Conservation (phyloP, 1,140 invertebrate species). For the Drosophila ananassae region DNA sequence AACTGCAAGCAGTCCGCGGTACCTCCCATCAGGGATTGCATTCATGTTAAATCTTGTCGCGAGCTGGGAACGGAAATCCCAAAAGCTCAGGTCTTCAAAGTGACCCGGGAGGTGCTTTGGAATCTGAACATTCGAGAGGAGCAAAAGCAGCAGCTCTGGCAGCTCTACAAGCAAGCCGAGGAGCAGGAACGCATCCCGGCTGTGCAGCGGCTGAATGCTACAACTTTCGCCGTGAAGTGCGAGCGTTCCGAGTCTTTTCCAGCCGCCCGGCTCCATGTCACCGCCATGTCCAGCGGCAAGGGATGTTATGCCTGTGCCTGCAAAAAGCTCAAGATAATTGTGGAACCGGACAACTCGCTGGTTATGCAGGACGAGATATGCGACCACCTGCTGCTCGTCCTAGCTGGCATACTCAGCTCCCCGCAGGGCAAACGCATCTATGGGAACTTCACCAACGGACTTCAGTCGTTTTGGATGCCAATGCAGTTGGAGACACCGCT, state of each 20-base stretch:
- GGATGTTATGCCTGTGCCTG: slow-evolving; percentile 67
- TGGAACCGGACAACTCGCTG: slow-evolving; percentile 78
- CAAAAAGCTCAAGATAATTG: slow-evolving; percentile 76
- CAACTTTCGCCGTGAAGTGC: slow-evolving; percentile 75
- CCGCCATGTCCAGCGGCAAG: slow-evolving; percentile 61
- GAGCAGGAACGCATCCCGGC: slow-evolving; percentile 65
- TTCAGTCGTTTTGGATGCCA: slow-evolving; percentile 78
- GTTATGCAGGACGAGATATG: slow-evolving; percentile 83
- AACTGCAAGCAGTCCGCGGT: slow-evolving; percentile 44
- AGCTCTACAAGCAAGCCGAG: slow-evolving; percentile 56
- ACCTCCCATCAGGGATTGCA: slow-evolving; percentile 36
- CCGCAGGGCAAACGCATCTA: slow-evolving; percentile 68
- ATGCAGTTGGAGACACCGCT: slow-evolving; percentile 62
- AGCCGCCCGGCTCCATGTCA: slow-evolving; percentile 70
- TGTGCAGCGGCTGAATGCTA: slow-evolving; percentile 67
- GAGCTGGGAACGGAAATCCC: slow-evolving; percentile 36
- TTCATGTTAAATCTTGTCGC: slow-evolving; percentile 69
- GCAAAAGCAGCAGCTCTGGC: slow-evolving; percentile 74
- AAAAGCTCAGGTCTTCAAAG: slow-evolving; percentile 52
- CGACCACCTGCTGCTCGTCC: slow-evolving; percentile 72
- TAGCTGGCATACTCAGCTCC: slow-evolving; percentile 72
- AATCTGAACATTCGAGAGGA: slow-evolving; percentile 70
- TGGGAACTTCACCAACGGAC: slow-evolving; percentile 61
- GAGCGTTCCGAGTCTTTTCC: slow-evolving; percentile 66
- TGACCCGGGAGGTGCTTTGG: slow-evolving; percentile 72